Conservation (phyloP, 2,797 vertebrate species). For the Morelia viridis region DNA sequence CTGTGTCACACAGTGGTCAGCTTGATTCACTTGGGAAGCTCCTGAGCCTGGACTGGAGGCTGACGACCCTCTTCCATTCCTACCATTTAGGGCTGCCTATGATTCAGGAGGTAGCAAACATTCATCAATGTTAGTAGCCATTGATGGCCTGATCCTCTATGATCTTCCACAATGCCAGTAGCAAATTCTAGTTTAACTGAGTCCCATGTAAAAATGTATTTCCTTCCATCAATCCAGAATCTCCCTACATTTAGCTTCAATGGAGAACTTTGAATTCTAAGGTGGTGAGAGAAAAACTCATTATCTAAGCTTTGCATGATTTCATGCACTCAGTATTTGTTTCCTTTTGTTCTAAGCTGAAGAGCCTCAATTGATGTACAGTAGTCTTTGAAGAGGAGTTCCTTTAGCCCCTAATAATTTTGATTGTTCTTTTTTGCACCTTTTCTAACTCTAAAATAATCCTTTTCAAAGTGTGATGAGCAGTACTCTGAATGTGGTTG, state of each 20-base stretch:
- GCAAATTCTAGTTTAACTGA: neutral
- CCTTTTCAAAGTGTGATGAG: neutral
- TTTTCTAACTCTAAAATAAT: neutral
- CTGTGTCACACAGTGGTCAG: neutral
- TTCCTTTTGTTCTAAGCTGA: neutral
- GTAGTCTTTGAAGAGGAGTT: neutral
- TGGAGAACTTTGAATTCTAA: neutral
- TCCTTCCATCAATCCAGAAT: neutral
- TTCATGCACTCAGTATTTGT: neutral
- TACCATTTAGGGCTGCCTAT: neutral
- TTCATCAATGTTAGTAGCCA: neutral
- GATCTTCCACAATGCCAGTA: neutral
- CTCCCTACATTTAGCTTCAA: neutral
- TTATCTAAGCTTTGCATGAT: neutral
- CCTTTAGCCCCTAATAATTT: neutral
- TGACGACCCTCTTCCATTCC: neutral
- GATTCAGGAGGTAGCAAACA: neutral
- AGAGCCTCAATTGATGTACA: neutral
- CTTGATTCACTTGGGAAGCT: neutral
- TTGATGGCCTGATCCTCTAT: neutral
- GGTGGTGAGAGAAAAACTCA: neutral
- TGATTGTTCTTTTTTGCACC: neutral
- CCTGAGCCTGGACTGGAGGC: neutral
- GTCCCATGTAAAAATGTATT: neutral
- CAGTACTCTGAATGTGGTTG: neutral